Conservation (phyloP, 2,797 vertebrate species). For the Thaleichthys pacificus region DNA sequence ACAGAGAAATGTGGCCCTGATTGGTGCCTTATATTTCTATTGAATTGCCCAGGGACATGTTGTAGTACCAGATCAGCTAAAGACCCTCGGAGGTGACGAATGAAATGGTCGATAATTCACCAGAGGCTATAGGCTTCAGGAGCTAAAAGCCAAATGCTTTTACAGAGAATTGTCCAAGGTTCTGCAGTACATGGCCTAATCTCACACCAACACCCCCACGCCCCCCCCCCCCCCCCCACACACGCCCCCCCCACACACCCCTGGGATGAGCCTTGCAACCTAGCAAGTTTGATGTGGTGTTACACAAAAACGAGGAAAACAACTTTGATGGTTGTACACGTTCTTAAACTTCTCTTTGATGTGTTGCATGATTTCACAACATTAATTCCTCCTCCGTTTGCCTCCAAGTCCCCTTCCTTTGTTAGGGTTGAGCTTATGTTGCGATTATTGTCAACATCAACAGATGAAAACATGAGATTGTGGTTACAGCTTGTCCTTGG, state of each 20-base stretch:
- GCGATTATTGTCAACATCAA: neutral
- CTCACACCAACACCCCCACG: neutral
- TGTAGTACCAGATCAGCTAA: conserved; percentile 20
- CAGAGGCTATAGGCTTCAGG: conserved; percentile 26
- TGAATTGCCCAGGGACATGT: conserved; percentile 19
- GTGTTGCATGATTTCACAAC: too few species aligned
- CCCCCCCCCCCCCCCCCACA: too few species aligned
- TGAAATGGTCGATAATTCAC: conserved; percentile 28
- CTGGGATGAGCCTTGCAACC: neutral
- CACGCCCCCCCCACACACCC: too few species aligned
- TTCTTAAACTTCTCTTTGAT: too few species aligned
- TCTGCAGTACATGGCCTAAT: conserved; percentile 17
- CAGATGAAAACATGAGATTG: neutral
- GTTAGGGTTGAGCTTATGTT: neutral
- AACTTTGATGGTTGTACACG: neutral
- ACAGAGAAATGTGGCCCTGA: conserved; percentile 11
- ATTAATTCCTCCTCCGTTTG: too few species aligned
- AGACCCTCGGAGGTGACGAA: conserved; percentile 27
- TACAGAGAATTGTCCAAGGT: conserved; percentile 12
- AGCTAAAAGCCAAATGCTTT: conserved; percentile 39
- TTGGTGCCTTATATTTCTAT: conserved; percentile 18
- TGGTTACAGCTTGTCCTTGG: neutral
- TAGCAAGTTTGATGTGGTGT: conserved; percentile 3
- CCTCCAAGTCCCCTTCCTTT: too few species aligned
- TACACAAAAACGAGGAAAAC: neutral